A percentile compares a stretch with the other conserved stretches of the same genome.
phyloP scores from a whole-genome alignment of 2,113 vertebrate genomes.

The Chaenogobius annularis region DNA sequence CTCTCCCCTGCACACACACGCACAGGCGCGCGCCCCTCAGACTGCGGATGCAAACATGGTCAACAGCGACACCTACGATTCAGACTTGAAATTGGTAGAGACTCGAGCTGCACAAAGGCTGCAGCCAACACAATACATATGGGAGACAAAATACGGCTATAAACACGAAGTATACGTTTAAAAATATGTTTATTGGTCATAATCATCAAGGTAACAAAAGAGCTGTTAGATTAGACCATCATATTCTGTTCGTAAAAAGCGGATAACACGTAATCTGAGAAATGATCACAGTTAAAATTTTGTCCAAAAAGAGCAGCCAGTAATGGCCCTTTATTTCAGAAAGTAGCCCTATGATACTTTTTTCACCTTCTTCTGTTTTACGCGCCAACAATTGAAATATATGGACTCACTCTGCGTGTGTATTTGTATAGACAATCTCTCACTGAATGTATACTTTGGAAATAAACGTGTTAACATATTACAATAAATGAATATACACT shows the following conservation, averaged over 20 bases:
- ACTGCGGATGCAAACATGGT: constrained; percentile 81
- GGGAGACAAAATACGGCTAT: constrained; percentile 9
- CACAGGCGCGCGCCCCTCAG: constrained; percentile 53
- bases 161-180: not conserved
- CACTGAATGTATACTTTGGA: not conserved
- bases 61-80: constrained; percentile 93
- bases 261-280: not conserved
- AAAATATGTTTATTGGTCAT: not conserved
- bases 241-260: not conserved
- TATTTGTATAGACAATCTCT: not conserved
- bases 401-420: not conserved
- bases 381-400: not conserved
- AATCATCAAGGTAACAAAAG: not conserved
- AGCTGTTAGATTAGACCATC: not conserved
- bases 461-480: not conserved
- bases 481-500: not conserved
- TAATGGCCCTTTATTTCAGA: constrained; percentile 41
- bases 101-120: constrained; percentile 29
- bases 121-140: constrained; percentile 14
- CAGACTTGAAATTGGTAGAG: constrained; percentile 81
- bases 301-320: constrained; percentile 26
- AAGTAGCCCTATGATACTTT: constrained; percentile 11
- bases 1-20: constrained; percentile 80
- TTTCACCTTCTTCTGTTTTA: not conserved
- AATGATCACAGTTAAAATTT: not conserved